A percentile compares a stretch with the other conserved stretches of the same genome.
Conservation (phyloP, 2,797 vertebrate species). For the Mallotus villosus region DNA sequence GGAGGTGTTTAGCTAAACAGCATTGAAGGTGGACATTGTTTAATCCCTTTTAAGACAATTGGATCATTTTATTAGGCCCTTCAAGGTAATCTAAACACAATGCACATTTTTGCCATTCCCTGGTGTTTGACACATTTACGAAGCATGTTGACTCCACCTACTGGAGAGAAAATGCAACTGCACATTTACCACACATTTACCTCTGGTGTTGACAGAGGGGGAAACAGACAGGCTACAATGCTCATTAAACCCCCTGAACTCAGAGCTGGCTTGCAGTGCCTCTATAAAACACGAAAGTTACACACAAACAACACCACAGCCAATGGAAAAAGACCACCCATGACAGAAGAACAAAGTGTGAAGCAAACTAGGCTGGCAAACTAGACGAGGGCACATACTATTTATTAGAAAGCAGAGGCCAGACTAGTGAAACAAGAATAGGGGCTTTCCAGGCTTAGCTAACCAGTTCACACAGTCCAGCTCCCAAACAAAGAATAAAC, state of each 20-base stretch:
- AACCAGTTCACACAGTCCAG: background rate
- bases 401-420: background rate
- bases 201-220: background rate
- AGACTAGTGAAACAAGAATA: background rate
- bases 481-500: background rate
- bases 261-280: background rate
- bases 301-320: background rate
- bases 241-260: constrained; percentile 8
- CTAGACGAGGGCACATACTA: background rate
- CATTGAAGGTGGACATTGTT: no score
- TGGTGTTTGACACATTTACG: background rate
- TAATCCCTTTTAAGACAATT: no score
- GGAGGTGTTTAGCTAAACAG: no score
- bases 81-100: background rate
- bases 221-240: background rate
- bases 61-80: background rate
- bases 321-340: constrained; percentile 6
- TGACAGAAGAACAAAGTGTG: background rate
- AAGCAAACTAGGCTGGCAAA: background rate
- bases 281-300: constrained; percentile 5
- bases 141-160: constrained; percentile 15
- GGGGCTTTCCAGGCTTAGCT: background rate
- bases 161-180: constrained; percentile 20
- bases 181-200: background rate
- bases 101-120: background rate